phyloP scores from a whole-genome alignment of 1,140 invertebrate species.

The Conus ventricosus region DNA sequence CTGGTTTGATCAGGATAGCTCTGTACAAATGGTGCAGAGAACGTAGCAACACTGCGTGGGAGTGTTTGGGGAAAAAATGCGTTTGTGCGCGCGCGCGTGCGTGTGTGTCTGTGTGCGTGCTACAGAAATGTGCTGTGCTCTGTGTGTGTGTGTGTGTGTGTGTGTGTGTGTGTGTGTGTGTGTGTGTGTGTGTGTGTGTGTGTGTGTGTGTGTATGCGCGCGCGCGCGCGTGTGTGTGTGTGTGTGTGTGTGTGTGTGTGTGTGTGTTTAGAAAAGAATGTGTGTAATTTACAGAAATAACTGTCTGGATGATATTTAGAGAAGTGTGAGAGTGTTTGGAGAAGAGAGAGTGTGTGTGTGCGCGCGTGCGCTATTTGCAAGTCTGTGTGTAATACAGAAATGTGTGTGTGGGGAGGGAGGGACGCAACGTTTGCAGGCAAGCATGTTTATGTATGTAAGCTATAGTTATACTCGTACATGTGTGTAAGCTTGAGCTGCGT shows the following conservation, averaged over 20 bases:
- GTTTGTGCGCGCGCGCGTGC: slow-evolving; percentile 34
- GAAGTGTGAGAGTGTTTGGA: not conserved
- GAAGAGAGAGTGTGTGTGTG: not conserved
- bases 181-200: slow-evolving; percentile 23
- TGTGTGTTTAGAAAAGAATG: not conserved
- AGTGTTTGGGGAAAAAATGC: not conserved
- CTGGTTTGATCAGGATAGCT: too few species aligned
- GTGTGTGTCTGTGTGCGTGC: slow-evolving; percentile 40
- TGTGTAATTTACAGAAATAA: too few species aligned
- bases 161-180: slow-evolving; percentile 35
- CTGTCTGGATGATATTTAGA: too few species aligned
- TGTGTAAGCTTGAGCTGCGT: too few species aligned
- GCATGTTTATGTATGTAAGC: too few species aligned
- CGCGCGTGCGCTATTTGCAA: not conserved
- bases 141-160: slow-evolving; percentile 37
- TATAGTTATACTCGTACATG: too few species aligned
- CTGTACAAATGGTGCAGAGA: too few species aligned
- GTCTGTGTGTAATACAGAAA: too few species aligned
- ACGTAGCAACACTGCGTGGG: too few species aligned
- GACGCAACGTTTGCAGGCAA: too few species aligned
- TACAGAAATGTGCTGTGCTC: too few species aligned
- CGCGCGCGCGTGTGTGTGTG: slow-evolving; percentile 37
- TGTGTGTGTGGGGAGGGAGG: too few species aligned
- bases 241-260: slow-evolving; percentile 37
- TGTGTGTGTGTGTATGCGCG: slow-evolving; percentile 36